Conservation (phyloP, 2,888 invertebrate genomes). For the Troilus luridus region DNA sequence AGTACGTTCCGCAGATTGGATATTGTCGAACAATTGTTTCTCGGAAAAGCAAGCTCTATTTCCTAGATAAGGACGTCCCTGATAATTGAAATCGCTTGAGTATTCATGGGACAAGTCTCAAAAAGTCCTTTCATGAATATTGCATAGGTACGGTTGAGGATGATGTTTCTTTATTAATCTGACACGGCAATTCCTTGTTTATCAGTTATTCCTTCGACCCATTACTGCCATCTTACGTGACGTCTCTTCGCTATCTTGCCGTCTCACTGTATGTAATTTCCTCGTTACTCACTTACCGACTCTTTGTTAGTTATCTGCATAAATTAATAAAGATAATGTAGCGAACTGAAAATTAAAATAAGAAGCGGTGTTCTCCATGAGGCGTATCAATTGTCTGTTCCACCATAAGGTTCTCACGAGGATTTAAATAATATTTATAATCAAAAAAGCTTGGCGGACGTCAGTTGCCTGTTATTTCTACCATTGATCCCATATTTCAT, state of each 20-base stretch:
- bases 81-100: slow-evolving; percentile 34
- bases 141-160: not conserved
- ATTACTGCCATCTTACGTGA: slow-evolving; percentile 7
- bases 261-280: not conserved
- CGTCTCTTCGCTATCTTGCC: not conserved
- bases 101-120: slow-evolving; percentile 7
- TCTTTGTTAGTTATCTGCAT: not conserved
- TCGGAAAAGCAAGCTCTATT: not conserved
- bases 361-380: not conserved
- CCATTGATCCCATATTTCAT: too few species aligned
- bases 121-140: slow-evolving; percentile 39
- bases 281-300: slow-evolving; percentile 2
- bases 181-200: slow-evolving; percentile 22
- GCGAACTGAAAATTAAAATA: not conserved
- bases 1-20: not conserved
- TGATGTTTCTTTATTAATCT: not conserved
- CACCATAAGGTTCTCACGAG: too few species aligned
- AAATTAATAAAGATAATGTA: not conserved
- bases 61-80: slow-evolving; percentile 3
- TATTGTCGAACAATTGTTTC: slow-evolving; percentile 4
- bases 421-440: too few species aligned
- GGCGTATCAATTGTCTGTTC: not conserved
- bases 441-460: too few species aligned
- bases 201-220: not conserved
- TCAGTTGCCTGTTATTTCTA: too few species aligned